Evolutionary conservation across 2,113 vertebrate species (phyloP), one percentile per base, ranked within the genome.

Genomic region (Arenaria interpres): DNA sequence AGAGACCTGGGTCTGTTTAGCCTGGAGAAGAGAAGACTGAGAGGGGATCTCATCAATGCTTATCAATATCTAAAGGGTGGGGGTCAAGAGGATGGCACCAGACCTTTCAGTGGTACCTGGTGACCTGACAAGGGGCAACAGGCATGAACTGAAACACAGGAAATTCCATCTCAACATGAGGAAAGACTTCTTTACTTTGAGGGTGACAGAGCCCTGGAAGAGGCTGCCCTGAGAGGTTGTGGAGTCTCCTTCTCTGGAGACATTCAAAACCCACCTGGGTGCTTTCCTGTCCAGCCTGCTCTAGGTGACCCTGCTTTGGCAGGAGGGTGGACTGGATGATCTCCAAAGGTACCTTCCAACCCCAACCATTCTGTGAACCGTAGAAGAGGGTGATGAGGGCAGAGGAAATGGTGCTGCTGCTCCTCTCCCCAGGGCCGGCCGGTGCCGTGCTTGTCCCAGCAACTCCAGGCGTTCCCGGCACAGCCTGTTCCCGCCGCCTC

Each of bases 391-490:
- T 30, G 75, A 22, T 24, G 51, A 90, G 83, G 64, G 56, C 63
- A 77, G 76, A 77, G 48, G 56, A 89, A n/a, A 53, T 1, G 30
- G 32, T 53, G 62, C 57, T 60, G 12, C 59, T 37, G n/a, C 43
- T 78, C 16, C 32, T 77, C 12, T 66, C 28, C 32, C 66, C 3
- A 1, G 0, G 4, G n/a, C 35, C 17, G 4, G 51, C 14, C 78
- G 62, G 54, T 3, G 1, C 67, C 1, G 2, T 0, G 21, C 21
- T 18, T 24, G 48, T 39, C 63, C 75, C 5, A 1, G 76, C 76
- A 79, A 60, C 60, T 12, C 2, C 56, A 21, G 45, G 33, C 17
- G 0, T 6, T 89, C 80, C 92, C 28, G 2, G 80, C 73, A 59
- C 54, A 33, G 60, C 10, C 89, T 50, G 57, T 32, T 64, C 78